A percentile compares a stretch with the other conserved stretches of the same genome.
phyloP scores from a whole-genome alignment of 2,888 invertebrate species.

The Quadroppia sp. region DNA sequence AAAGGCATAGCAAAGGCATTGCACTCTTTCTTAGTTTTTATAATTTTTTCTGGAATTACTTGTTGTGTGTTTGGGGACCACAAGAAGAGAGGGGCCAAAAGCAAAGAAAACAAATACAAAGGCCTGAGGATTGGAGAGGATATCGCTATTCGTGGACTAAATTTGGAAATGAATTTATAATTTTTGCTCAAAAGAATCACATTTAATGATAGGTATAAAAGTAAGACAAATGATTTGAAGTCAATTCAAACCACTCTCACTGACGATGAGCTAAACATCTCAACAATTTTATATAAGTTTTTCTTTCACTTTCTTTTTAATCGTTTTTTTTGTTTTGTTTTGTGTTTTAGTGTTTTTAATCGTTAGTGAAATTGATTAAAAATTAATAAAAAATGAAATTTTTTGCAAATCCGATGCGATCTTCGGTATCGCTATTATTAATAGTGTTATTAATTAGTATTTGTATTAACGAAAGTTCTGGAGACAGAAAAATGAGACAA shows the following conservation, averaged over 20 bases:
- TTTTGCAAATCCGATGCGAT: not conserved
- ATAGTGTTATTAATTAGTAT: not conserved
- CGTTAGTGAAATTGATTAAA: not conserved
- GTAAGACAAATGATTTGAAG: slow-evolving; percentile 9
- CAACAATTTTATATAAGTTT: not conserved
- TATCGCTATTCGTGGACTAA: not conserved
- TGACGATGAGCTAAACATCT: slow-evolving; percentile 26
- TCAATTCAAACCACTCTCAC: not conserved
- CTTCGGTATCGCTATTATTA: not conserved
- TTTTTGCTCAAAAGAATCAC: not conserved
- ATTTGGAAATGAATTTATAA: slow-evolving; percentile 8
- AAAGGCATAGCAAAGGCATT: not conserved
- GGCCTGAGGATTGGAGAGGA: not conserved
- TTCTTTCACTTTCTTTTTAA: not conserved
- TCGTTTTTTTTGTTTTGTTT: not conserved
- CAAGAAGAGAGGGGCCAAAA: not conserved
- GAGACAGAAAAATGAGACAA: not conserved
- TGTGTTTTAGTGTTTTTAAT: not conserved
- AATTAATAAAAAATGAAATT: not conserved
- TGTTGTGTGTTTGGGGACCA: not conserved
- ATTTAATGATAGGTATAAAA: slow-evolving; percentile 29
- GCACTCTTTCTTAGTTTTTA: slow-evolving; percentile 21
- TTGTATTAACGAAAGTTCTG: not conserved
- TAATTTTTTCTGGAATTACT: not conserved
- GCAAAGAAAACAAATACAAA: not conserved